These are phyloP conservation scores for Tenrec ecaudatus DNA, from an alignment of 2,113 vertebrate genomes.

Conservation along the genomic window DNA sequence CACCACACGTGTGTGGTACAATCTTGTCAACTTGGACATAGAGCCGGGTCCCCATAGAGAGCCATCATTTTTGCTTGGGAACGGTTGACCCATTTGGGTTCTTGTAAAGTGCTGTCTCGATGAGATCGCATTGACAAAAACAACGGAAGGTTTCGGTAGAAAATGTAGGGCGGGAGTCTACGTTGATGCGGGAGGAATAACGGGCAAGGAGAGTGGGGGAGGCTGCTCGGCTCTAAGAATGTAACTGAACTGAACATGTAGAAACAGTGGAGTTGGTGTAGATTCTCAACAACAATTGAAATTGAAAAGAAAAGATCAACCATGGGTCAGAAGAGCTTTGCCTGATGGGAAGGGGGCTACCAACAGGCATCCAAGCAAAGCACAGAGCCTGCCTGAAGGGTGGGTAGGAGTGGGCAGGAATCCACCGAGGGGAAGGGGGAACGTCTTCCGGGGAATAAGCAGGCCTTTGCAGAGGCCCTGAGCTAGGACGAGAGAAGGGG, in stretches of 20 bases:
- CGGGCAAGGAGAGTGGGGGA: neutral
- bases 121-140: neutral
- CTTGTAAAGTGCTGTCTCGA: neutral
- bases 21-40: too few species aligned
- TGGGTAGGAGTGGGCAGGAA: neutral
- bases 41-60: too few species aligned
- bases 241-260: neutral
- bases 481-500: neutral
- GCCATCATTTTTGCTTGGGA: too few species aligned
- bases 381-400: neutral
- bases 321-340: rapidly evolving
- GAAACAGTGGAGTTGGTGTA: neutral
- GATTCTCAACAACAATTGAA: neutral
- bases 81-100: too few species aligned
- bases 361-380: neutral
- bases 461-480: neutral
- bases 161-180: neutral
- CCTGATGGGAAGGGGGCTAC: neutral
- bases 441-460: neutral
- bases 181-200: neutral
- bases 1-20: too few species aligned
- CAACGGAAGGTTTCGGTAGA: neutral
- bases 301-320: neutral
- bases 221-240: neutral
- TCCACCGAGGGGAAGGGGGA: neutral